Evolutionary conservation across 1,140 invertebrate species (phyloP), one percentile per base, ranked within the genome.

Genomic region (Hestina assimilis): DNA sequence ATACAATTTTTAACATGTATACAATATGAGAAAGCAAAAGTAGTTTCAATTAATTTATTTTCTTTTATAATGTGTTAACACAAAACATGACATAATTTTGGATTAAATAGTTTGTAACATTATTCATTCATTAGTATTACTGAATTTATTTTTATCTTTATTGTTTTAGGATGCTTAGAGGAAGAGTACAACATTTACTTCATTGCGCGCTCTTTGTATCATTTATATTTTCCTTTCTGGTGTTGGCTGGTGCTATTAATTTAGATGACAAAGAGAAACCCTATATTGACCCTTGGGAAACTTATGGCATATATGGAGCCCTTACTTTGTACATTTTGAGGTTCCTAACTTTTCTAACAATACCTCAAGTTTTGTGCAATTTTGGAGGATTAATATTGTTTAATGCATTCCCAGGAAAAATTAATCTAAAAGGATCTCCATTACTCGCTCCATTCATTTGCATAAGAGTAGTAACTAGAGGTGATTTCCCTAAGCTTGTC

Each of bases 351-450:
- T 93, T 98, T 71, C 90, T 98, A 8, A 96, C 96, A 12, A 89
- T 97, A 70, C 96, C 96, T 8, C 95, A 97, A 91, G 95, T 96
- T 46, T 70, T 98, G 6, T 97, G 96, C 83, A 99, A 99, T 87
- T 96, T 97, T 79, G 90, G 95, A 54, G 98, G 97, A 45, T 87
- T 99, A 20, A 92, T 95, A 21, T 91, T 96, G 56, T 99, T 97
- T 83, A 99, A 99, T 90, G 95, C 96, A 50, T 99, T 99, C 85
- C 96, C 96, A 24, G 95, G 97, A 63, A 97, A 97, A 90, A 96
- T 98, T 3, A 90, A 93, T 54, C 89, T 98, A 1, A 97, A 97
- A 86, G 95, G 95, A 4, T 97, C 96, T 1, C 97, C 96, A 7
- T 83, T 98, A 4, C 84, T 98, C 55, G 96, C 97, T 12, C 98